Evolutionary conservation across 2,113 vertebrate species (phyloP), one percentile per base, ranked within the genome.

Genomic region (Paracyprichromis sp.): DNA sequence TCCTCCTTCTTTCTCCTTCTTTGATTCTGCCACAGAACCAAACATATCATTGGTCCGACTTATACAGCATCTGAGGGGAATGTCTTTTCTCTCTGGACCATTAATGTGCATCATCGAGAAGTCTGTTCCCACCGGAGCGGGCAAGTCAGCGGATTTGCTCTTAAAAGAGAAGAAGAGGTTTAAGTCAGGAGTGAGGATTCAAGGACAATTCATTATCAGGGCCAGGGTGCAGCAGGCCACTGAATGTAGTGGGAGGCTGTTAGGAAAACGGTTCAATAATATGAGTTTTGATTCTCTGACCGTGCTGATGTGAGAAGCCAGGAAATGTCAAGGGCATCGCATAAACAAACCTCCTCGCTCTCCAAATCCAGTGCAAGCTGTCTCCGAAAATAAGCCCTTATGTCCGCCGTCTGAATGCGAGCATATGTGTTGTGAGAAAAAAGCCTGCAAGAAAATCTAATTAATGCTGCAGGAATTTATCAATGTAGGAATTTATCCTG

Each of bases 271-370:
- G 87, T 78, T 93, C 93, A 85, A 87, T 90, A 91, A 92, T 83
- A 10, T 12, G 50, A 80, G 83, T 92, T 93, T 91, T 88, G 88
- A 93, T 90, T 91, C 63, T 85, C 61, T 83, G 69, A 83, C 83
- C 82, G 87, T 82, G 82, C 81, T 82, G 83, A 86, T 88, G 87
- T 82, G 84, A 79, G 86, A 50, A 87, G 71, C 81, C 19, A 71
- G 50, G 78, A 91, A 93, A 94, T 91, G 92, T 93, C 94, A 95
- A 95, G 94, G 94, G 84, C 93, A 88, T 86, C 13, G 50, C 66
- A 86, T 84, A 86, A 92, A 87, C 89, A 88, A 87, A 56, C 56
- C 57, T 43, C 45, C 82, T 61, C 71, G 19, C 81, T 82, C 88
- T 85, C 69, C 83, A 92, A 89, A 94, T 91, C 89, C 90, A 86